Conservation (phyloP, 23 tunicate species). For the Trididemnum clinides region DNA sequence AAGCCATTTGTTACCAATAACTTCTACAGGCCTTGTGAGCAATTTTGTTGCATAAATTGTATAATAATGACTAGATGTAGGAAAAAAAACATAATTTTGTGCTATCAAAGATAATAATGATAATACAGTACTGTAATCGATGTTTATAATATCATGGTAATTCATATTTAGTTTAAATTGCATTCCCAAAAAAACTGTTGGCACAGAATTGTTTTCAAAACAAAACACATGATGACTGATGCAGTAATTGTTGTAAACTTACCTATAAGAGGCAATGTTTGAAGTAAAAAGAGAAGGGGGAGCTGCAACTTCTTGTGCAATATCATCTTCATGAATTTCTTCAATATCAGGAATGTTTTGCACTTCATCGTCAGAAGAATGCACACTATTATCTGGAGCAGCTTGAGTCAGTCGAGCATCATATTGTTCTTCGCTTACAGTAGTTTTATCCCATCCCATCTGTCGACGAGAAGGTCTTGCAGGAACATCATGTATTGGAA, state of each 20-base stretch:
- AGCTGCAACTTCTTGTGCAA: constrained; percentile 72
- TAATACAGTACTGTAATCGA: too few species aligned
- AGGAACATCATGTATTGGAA: neutral
- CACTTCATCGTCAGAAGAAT: constrained; percentile 40
- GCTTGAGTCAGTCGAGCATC: constrained; percentile 50
- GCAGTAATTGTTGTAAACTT: neutral
- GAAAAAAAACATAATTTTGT: too few species aligned
- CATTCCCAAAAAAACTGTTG: too few species aligned
- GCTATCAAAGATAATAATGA: too few species aligned
- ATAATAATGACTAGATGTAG: too few species aligned
- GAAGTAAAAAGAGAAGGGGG: constrained; percentile 52
- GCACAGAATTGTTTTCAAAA: too few species aligned
- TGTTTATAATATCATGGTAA: too few species aligned
- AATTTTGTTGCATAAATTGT: too few species aligned
- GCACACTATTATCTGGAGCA: neutral
- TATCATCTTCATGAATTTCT: constrained; percentile 76
- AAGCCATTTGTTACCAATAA: too few species aligned
- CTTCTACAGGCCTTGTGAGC: too few species aligned
- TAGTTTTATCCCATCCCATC: constrained; percentile 50
- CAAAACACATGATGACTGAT: too few species aligned
- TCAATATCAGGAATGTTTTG: constrained; percentile 82
- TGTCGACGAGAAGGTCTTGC: constrained; percentile 58
- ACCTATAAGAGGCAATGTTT: constrained; percentile 53
- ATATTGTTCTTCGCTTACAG: neutral
- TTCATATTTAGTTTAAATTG: too few species aligned